Evolutionary conservation across 1,140 invertebrate species (phyloP), one percentile per base, ranked within the genome.

Genomic region (Chlorops oryzae): DNA sequence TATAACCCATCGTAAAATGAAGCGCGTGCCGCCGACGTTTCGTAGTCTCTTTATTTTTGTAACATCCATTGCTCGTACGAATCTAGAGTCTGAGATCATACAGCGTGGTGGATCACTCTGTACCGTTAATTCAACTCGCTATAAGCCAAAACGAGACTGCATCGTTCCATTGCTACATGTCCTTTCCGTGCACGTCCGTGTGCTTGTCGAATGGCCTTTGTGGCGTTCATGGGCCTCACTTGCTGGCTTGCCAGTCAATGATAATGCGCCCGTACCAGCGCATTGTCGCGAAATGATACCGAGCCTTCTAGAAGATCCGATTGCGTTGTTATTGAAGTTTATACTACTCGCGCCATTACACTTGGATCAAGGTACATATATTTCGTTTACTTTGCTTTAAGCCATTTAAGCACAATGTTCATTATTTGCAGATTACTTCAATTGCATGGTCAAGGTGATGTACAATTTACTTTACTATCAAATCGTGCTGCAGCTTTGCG

Each of bases 381-480:
- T 37, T 10, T 17, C 22, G 44, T n/a, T 41, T 42, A 44, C 1
- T n/a, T 24, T 32, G 47, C 2, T 40, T 59, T n/a, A n/a, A n/a
- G n/a, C n/a, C n/a, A n/a, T n/a, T n/a, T n/a, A n/a, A n/a, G n/a
- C n/a, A n/a, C n/a, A n/a, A n/a, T n/a, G n/a, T 51, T 76, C 78
- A n/a, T n/a, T n/a, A n/a, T n/a, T n/a, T n/a, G n/a, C 73, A 92
- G 91, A 83, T 20, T 92, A 93, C 70, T 94, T 90, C 69, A 86
- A 84, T 7, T 85, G 85, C 62, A 81, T 95, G 52, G 85, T 95
- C 0, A 85, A 87, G 65, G 81, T 86, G 55, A 74, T 95, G 27
- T 96, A 92, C 75, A 92, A 94, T 74, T 76, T 95, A 34, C 75
- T 87, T 35, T 94, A 90, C 73, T 86, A 94, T 68, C 91, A 96